A percentile compares a stretch with the other conserved stretches of the same genome.
These are phyloP conservation scores for Pachyramphus minor DNA, from an alignment of 2,113 vertebrate species.

Conservation along the genomic window DNA sequence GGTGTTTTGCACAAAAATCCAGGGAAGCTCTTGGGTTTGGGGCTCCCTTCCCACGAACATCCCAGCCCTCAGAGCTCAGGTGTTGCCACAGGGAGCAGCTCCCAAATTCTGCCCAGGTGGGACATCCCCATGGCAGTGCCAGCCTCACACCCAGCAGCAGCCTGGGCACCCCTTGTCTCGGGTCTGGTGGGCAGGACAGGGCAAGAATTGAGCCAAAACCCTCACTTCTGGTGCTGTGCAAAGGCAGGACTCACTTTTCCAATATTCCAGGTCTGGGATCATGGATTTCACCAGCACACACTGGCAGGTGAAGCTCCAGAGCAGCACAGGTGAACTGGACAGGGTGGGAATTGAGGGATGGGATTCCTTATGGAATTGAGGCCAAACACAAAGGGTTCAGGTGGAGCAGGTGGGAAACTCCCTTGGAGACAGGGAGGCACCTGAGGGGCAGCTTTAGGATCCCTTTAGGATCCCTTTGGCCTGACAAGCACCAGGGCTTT, in stretches of 20 bases:
- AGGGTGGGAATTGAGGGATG: not conserved
- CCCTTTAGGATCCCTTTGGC: not conserved
- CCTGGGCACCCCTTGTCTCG: not conserved
- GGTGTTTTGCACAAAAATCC: not conserved
- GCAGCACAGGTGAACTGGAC: not conserved
- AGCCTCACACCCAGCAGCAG: not conserved
- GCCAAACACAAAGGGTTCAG: not conserved
- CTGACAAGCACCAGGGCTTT: not conserved
- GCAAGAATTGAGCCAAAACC: not conserved
- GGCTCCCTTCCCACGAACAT: not conserved
- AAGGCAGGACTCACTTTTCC: not conserved
- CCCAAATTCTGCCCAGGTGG: too few relatives aligned
- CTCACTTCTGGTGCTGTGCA: not conserved
- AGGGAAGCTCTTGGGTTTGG: not conserved
- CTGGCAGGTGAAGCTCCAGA: accelerated
- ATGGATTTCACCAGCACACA: not conserved
- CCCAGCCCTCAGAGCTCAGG: not conserved
- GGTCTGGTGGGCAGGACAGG: not conserved
- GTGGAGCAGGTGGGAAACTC: not conserved
- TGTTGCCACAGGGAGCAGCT: not conserved
- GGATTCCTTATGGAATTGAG: not conserved
- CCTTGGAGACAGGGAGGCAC: not conserved
- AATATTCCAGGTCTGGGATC: not conserved
- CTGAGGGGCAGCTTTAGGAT: not conserved
- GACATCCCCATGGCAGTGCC: accelerated